These are phyloP conservation scores for Fissipunctia ypsillon DNA, from an alignment of 2,888 invertebrate genomes.

Conservation along the genomic window DNA sequence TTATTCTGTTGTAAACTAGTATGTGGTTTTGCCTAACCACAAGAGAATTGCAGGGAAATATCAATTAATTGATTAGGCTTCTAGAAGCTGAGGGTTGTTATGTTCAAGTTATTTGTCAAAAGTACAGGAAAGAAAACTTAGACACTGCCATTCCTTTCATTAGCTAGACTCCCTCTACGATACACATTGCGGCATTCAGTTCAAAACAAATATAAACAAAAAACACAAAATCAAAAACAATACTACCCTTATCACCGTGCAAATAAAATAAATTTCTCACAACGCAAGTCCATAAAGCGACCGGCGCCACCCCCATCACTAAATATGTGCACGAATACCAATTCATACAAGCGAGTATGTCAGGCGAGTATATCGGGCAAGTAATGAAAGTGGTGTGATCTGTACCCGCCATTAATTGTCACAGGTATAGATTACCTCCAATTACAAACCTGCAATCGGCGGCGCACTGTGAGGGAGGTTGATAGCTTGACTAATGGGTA, in stretches of 20 bases:
- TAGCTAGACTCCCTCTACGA: too few relatives aligned
- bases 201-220: conserved; percentile 25
- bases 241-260: conserved; percentile 43
- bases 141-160: not conserved
- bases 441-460: too few relatives aligned
- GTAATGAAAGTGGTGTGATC: conserved; percentile 78
- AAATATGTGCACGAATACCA: conserved; percentile 62
- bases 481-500: too few relatives aligned
- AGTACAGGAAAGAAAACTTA: not conserved
- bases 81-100: not conserved
- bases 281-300: conserved; percentile 45
- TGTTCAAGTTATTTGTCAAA: not conserved
- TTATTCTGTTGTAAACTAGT: not conserved
- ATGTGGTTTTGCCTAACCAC: not conserved
- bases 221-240: conserved; percentile 38
- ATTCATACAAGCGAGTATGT: conserved; percentile 67
- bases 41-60: too few relatives aligned
- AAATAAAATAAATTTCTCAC: conserved; percentile 56
- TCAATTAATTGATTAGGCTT: not conserved
- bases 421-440: conserved; percentile 85
- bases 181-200: not conserved
- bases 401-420: conserved; percentile 81
- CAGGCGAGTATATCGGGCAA: conserved; percentile 50
- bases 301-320: conserved; percentile 51
- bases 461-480: too few relatives aligned